Evolutionary conservation across 2,797 vertebrate species (phyloP).

Genomic region (Pteropus rufus): DNA sequence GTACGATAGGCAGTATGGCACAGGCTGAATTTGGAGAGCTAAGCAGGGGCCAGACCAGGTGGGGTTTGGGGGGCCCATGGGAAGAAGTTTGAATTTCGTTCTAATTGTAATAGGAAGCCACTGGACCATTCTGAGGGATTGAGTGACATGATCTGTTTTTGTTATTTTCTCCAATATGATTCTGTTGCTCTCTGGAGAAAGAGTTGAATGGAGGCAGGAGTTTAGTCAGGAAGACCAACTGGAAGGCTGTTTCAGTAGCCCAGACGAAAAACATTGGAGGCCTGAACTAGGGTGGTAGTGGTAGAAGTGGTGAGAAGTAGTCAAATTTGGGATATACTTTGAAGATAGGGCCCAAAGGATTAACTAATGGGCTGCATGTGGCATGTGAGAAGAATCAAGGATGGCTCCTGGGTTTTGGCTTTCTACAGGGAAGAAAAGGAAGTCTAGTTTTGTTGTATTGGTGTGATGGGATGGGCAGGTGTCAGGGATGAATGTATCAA

Average conservation of each 20-base stretch:
- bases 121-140: neutral
- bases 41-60: neutral
- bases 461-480: neutral
- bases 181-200: neutral
- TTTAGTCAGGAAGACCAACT: neutral
- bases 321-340: neutral
- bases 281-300: neutral
- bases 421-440: neutral
- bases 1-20: neutral
- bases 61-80: too few species aligned
- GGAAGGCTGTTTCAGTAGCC: neutral
- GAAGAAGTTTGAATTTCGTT: neutral
- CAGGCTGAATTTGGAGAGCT: neutral
- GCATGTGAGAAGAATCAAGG: neutral
- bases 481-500: neutral
- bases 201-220: neutral
- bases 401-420: neutral
- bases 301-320: neutral
- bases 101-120: neutral
- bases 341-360: neutral
- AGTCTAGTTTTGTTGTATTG: neutral
- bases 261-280: neutral
- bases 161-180: neutral
- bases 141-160: neutral
- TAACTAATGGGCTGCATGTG: neutral